Conservation (phyloP, 2,113 vertebrate genomes). For the Triplophysa rosa region DNA sequence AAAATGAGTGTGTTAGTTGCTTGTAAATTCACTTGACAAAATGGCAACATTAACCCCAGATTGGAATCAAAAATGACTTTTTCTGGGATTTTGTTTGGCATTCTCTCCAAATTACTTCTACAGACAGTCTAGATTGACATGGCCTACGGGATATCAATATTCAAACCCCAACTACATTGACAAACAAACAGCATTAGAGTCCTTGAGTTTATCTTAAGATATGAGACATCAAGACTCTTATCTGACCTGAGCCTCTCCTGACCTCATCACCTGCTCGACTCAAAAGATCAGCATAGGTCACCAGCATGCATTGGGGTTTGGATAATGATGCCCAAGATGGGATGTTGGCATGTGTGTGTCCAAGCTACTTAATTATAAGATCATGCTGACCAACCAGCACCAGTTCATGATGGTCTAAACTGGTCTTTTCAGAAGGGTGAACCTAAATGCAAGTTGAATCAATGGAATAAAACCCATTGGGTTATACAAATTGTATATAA, state of each 20-base stretch:
- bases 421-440: too few species aligned
- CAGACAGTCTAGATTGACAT: not conserved
- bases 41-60: not conserved
- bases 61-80: not conserved
- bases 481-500: slow-evolving; percentile 20
- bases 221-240: not conserved
- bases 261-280: not conserved
- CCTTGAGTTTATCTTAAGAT: not conserved
- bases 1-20: slow-evolving; percentile 46
- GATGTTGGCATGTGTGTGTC: too few species aligned
- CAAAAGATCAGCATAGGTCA: too few species aligned
- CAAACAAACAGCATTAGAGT: not conserved
- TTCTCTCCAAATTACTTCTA: not conserved
- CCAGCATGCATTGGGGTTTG: too few species aligned
- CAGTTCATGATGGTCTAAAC: too few species aligned
- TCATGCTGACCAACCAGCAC: too few species aligned
- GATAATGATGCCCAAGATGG: too few species aligned
- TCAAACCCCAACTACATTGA: not conserved
- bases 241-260: not conserved
- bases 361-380: too few species aligned
- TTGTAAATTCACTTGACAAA: slow-evolving; percentile 20
- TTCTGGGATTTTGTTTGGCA: not conserved
- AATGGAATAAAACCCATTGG: slow-evolving; percentile 2
- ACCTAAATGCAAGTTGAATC: not conserved
- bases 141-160: not conserved